Base-by-base conservation (phyloP, 2,113 vertebrate species). In the Tragelaphus buxtoni region DNA sequence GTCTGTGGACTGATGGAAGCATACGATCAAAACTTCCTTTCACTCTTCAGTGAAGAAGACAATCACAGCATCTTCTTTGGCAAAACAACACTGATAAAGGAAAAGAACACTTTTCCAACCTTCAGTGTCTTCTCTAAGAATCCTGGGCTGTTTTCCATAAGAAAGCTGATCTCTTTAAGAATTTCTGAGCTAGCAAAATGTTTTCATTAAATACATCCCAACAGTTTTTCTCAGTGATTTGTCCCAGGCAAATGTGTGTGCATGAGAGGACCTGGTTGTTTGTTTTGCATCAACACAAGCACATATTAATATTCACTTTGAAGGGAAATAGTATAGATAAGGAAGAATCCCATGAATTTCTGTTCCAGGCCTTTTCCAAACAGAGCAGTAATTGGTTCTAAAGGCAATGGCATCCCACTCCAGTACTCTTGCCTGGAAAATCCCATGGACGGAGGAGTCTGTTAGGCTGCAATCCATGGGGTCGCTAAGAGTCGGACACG, bases 141-240 rank as follows among this genome's bases (percentile, higher is more conserved):
- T 58, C 81, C 60, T 80, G 69, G 74, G 55, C 32, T 63, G 6
- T 86, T 90, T 47, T 91, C 81, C 61, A 22, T 47, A 69, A 49
- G 28, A 93, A 95, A 91, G 18, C 55, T 87, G 80, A 61, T 81
- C 76, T 81, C 63, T 86, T 96, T 65, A 61, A 88, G 51, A 93
- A 84, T n/a, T 61, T 96, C 53, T 84, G n/a, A 95, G 80, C 80
- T 49, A 76, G 32, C 49, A 94, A 95, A 93, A 83, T 81, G 22
- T 90, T 94, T 96, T 81, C 42, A 61, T 32, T 58, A 42, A 88
- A 42, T 18, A 77, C 45, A 56, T 60, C 84, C 83, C 49, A 56
- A 91, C 7, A 76, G 32, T 63, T 84, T 77, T 87, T 49, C 47
- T 96, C 49, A 61, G 26, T 35, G 47, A 17, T 83, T 69, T 72